Base-by-base conservation (phyloP, 2,113 vertebrate genomes). In the Ptilorrhoa leucosticta region DNA sequence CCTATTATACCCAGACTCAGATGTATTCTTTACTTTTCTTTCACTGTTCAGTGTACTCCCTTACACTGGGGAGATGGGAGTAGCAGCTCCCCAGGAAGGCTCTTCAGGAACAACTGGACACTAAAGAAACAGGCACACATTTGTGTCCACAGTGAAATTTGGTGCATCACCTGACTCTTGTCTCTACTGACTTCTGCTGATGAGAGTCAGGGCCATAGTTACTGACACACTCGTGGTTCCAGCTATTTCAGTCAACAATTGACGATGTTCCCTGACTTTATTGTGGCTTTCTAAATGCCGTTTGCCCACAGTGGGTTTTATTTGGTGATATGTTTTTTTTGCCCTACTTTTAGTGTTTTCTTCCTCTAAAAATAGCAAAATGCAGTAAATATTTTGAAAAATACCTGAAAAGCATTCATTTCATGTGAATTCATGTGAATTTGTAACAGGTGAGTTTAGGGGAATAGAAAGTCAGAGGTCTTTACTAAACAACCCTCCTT, bases 51-150 rank as follows among this genome's bases (percentile, higher is more conserved):
- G 33, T 14, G 27, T 11, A 7, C 10, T 61, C 10, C 26, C 19
- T 61, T 48, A 21, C 20, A 9, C 2, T 2, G 4, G 27, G n/a
- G 58, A 72, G 10, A 20, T 7, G 20, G 48, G 13, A 80, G 7
- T 5, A n/a, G 31, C 15, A 33, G 31, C 19, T 90, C 22, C 22
- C 27, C 51, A 50, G 58, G 15, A 19, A 44, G 15, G 14, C 9
- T 57, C 28, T 61, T 77, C 54, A 83, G 47, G 35, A 81, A 5
- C 19, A 80, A 10, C 40, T 4, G 5, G 76, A 45, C 11, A 31
- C 9, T 33, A 28, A 54, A 47, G 22, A 39, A 65, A 35, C 3
- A 63, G 23, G 22, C 11, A 37, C 14, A 40, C 0, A 0, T 44
- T 83, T 35, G 27, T 61, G 72, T 65, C 40, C 17, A 11, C 1